These are phyloP conservation scores for Sarotherodon lohbergeri DNA, from an alignment of 2,113 vertebrate species.

Conservation along the genomic window DNA sequence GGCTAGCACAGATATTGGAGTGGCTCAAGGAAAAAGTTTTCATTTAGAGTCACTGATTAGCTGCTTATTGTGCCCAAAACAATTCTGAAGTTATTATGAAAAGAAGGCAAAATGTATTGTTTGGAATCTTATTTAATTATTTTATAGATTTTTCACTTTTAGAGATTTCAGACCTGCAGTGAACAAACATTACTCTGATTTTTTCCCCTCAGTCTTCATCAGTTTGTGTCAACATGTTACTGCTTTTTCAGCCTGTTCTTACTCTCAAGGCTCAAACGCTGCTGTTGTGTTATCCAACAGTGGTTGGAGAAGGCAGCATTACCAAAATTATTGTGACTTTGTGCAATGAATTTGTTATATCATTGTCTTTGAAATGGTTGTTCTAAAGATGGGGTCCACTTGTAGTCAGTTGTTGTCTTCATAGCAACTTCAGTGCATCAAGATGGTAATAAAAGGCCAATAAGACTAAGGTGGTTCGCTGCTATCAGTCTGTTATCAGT, in stretches of 20 bases:
- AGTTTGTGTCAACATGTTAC: neutral
- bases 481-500: neutral
- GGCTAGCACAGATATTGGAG: neutral
- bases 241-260: neutral
- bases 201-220: rapidly evolving
- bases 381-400: neutral
- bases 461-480: neutral
- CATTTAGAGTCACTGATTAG: neutral
- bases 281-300: neutral
- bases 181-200: neutral
- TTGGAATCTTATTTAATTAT: neutral
- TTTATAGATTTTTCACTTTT: neutral
- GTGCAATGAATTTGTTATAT: neutral
- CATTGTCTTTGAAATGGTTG: neutral
- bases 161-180: neutral
- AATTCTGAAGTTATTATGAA: neutral
- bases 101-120: neutral
- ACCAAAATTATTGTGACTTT: neutral
- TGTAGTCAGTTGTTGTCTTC: neutral
- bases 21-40: neutral
- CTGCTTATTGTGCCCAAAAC: neutral
- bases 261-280: neutral
- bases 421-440: neutral
- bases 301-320: neutral
- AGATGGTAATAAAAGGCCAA: neutral